These are phyloP conservation scores for Oopsacas minuta DNA, from an alignment of 37 sponge, comb jelly and placozoan species.

Conservation along the genomic window DNA sequence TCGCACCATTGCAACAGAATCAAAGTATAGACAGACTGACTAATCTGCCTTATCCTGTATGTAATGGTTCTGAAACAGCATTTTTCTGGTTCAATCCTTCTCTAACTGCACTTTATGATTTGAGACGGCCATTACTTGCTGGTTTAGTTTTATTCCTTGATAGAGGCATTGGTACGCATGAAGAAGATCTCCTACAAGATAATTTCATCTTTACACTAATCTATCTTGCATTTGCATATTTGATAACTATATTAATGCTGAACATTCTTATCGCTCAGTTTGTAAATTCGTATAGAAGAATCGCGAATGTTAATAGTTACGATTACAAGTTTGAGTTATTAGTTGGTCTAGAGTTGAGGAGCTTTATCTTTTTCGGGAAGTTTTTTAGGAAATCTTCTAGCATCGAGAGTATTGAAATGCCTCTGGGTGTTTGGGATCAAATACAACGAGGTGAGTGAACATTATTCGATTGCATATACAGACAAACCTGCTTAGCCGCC, in stretches of 20 bases:
- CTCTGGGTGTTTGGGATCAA: not conserved
- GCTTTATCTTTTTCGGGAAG: not conserved
- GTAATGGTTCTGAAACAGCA: not conserved
- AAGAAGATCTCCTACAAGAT: not conserved
- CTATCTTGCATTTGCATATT: not conserved
- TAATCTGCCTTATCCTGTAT: not conserved
- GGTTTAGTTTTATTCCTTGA: not conserved
- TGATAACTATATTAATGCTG: not conserved
- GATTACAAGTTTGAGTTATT: not conserved
- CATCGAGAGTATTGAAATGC: not conserved
- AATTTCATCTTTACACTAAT: not conserved
- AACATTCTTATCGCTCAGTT: constrained; percentile 8
- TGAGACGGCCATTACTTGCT: not conserved
- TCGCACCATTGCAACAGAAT: not conserved
- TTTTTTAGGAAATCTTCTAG: not conserved
- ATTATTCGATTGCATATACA: too few relatives aligned
- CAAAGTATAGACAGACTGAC: too few relatives aligned
- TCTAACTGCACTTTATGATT: not conserved
- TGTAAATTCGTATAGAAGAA: not conserved
- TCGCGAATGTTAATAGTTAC: not conserved
- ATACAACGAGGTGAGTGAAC: not conserved
- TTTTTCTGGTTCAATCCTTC: not conserved
- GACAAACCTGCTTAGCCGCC: too few relatives aligned
- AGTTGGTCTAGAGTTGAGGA: not conserved
- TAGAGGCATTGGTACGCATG: not conserved